Evolutionary conservation across 1,140 invertebrate species (phyloP).

Genomic region (Micrasema minimum): DNA sequence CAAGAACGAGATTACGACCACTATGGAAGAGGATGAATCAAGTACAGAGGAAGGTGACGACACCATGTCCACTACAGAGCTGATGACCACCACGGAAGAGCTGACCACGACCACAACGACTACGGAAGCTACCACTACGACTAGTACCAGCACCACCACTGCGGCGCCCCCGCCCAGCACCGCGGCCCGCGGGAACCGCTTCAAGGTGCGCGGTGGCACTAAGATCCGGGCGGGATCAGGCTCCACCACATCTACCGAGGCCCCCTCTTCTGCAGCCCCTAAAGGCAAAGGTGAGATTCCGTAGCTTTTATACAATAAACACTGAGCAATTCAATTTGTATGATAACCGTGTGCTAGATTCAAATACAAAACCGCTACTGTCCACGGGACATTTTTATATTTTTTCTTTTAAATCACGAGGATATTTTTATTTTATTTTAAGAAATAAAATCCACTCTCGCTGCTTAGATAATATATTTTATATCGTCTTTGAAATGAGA

Average conservation of each 20-base stretch:
- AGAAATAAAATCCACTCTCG: too few species aligned
- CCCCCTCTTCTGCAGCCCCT: constrained; percentile 54
- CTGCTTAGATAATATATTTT: too few species aligned
- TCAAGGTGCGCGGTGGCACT: constrained; percentile 12
- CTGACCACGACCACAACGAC: constrained; percentile 69
- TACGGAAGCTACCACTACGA: constrained; percentile 64
- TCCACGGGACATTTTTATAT: too few species aligned
- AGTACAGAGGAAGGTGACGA: constrained; percentile 61
- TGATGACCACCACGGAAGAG: constrained; percentile 70
- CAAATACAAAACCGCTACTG: too few species aligned
- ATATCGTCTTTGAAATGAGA: too few species aligned
- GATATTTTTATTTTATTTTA: too few species aligned
- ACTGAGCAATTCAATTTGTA: too few species aligned
- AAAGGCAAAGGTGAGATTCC: constrained; percentile 46
- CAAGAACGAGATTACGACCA: constrained; percentile 69
- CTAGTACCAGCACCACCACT: constrained; percentile 69
- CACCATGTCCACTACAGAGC: constrained; percentile 58
- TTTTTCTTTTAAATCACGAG: too few species aligned
- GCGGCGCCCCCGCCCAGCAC: constrained; percentile 67
- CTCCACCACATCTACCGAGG: constrained; percentile 12
- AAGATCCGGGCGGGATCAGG: constrained; percentile 55
- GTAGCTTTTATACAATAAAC: too few species aligned
- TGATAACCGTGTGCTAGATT: too few species aligned
- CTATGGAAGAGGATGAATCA: constrained; percentile 62
- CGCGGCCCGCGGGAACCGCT: constrained; percentile 58